Conservation (phyloP, 2,113 vertebrate genomes). For the Actenoides lindsayi region DNA sequence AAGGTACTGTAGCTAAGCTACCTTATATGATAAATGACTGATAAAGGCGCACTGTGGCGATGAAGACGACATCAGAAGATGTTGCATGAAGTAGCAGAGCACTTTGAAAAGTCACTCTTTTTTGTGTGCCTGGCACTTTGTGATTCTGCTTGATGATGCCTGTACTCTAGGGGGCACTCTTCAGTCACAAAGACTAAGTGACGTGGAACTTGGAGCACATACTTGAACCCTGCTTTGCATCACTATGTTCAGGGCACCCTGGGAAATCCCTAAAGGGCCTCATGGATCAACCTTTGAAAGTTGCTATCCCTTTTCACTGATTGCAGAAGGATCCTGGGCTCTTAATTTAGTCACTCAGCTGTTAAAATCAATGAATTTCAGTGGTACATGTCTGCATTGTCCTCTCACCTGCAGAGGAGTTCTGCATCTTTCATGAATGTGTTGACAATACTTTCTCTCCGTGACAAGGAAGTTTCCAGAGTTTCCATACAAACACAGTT, state of each 20-base stretch:
- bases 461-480: neutral
- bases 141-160: neutral
- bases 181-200: neutral
- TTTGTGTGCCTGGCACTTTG: neutral
- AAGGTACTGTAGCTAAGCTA: neutral
- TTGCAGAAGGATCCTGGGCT: neutral
- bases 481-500: neutral
- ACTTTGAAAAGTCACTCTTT: neutral
- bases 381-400: neutral
- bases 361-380: neutral
- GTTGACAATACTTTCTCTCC: neutral
- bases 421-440: neutral
- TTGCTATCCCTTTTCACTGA: neutral
- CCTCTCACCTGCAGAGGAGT: neutral
- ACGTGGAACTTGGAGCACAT: accelerated
- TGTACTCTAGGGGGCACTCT: neutral
- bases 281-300: neutral
- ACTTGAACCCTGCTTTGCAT: neutral
- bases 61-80: neutral
- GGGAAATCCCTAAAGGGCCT: neutral
- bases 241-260: neutral
- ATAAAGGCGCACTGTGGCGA: neutral
- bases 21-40: neutral
- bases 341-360: neutral
- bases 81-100: neutral